Conservation (phyloP, 2,888 invertebrate genomes). For the Andrena flavipes region DNA sequence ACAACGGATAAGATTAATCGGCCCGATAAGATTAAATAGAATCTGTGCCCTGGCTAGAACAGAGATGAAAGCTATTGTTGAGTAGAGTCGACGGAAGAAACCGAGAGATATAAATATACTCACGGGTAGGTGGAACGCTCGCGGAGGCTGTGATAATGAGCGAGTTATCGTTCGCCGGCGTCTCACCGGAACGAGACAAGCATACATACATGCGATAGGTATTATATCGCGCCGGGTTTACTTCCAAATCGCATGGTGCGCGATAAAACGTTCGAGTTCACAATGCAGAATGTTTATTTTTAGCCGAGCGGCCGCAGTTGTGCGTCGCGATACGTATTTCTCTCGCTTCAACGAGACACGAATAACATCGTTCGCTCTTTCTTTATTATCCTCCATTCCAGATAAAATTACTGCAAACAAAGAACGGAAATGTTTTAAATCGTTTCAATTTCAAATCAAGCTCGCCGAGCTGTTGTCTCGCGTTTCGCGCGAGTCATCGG, state of each 20-base stretch:
- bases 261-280: no score
- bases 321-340: no score
- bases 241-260: not conserved
- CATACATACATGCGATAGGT: not conserved
- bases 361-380: no score
- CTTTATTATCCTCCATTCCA: not conserved
- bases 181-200: slow-evolving; percentile 26
- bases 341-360: no score
- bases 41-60: not conserved
- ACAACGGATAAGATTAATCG: not conserved
- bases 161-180: slow-evolving; percentile 42
- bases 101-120: not conserved
- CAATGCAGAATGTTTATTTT: no score
- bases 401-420: not conserved
- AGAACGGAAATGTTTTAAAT: not conserved
- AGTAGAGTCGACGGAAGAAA: not conserved
- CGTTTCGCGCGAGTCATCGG: slow-evolving; percentile 20
- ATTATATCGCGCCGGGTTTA: slow-evolving; percentile 10
- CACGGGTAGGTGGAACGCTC: slow-evolving; percentile 14
- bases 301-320: no score
- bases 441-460: not conserved
- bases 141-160: slow-evolving; percentile 59
- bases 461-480: slow-evolving; percentile 6
- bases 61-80: not conserved
- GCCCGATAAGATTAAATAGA: not conserved